These are phyloP conservation scores for Symphodus melops DNA, from an alignment of 2,113 vertebrate genomes.

Conservation along the genomic window DNA sequence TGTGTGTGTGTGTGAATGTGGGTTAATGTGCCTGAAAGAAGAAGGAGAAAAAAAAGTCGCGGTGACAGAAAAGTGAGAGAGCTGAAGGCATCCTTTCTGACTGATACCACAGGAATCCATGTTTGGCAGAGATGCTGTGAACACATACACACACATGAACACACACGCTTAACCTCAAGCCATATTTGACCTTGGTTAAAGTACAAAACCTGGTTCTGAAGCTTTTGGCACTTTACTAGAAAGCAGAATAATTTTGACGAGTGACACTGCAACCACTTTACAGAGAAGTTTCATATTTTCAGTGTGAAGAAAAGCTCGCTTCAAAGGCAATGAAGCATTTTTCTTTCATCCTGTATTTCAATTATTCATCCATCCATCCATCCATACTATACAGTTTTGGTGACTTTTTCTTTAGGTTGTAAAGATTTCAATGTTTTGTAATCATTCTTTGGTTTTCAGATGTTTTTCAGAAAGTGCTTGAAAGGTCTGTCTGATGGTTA, in stretches of 20 bases:
- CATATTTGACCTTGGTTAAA: conserved; percentile 9
- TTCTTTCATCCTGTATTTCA: neutral
- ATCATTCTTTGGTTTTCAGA: too few relatives aligned
- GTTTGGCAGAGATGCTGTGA: conserved; percentile 41
- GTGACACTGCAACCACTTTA: neutral
- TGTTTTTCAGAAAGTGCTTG: too few relatives aligned
- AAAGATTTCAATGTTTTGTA: too few relatives aligned
- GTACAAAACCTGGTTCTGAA: neutral
- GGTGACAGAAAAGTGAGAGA: neutral
- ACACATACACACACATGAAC: neutral
- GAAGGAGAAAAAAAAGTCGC: neutral
- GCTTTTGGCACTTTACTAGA: neutral
- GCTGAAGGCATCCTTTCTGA: conserved; percentile 30
- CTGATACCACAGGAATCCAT: conserved; percentile 35
- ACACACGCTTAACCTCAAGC: neutral
- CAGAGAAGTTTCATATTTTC: neutral
- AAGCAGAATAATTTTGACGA: neutral
- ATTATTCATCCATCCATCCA: neutral
- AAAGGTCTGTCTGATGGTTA: too few relatives aligned
- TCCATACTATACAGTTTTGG: neutral
- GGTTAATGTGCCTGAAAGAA: conserved; percentile 7
- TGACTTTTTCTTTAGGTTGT: too few relatives aligned
- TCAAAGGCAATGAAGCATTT: neutral
- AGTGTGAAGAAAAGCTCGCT: neutral
- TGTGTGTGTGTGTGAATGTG: conserved; percentile 6